phyloP scores from a whole-genome alignment of 2,888 invertebrate genomes.

The Oscheius sp. region DNA sequence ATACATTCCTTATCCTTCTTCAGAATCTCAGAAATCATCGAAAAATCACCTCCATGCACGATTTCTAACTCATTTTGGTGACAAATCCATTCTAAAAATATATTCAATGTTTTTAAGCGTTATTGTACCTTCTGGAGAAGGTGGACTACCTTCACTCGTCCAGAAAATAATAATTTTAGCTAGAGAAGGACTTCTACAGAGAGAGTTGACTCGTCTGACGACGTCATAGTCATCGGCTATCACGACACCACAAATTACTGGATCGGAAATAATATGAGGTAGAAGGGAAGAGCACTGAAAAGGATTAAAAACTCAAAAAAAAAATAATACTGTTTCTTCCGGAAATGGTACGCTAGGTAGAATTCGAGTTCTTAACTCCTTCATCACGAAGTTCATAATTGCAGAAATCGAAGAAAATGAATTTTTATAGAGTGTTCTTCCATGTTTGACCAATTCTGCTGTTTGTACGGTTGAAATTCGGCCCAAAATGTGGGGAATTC shows the following conservation, averaged over 20 bases:
- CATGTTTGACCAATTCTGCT: background rate
- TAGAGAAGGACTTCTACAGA: background rate
- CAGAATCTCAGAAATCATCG: background rate
- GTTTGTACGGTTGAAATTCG: background rate
- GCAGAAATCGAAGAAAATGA: background rate
- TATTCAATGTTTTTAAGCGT: background rate
- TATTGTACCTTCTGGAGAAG: background rate
- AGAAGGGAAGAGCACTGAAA: slow-evolving; percentile 8
- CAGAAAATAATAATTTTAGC: background rate
- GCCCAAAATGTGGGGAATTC: slow-evolving; percentile 14
- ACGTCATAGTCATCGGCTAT: background rate
- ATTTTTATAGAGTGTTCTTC: background rate
- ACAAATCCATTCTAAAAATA: background rate
- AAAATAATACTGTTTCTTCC: background rate
- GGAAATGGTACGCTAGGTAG: background rate
- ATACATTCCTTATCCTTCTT: background rate
- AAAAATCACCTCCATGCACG: background rate
- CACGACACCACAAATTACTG: background rate
- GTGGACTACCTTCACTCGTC: background rate
- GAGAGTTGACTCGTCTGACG: background rate
- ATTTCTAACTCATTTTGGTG: background rate
- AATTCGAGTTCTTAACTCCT: background rate
- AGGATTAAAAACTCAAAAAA: background rate
- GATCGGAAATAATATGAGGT: background rate
- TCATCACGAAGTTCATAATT: background rate